Conservation (phyloP, 2,113 vertebrate species). For the Siphamia tubifer region DNA sequence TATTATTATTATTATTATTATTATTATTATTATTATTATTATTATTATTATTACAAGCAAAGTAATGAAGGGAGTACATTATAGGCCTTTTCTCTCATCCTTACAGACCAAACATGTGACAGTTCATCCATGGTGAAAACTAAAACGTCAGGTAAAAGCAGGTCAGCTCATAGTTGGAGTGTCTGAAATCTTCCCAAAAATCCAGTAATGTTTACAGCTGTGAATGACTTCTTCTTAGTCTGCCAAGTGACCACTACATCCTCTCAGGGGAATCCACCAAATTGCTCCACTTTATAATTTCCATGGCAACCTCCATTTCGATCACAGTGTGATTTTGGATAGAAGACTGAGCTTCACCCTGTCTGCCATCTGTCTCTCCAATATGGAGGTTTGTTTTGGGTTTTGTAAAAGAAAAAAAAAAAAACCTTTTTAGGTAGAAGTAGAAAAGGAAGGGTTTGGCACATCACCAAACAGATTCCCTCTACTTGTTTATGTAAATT, state of each 20-base stretch:
- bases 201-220: conserved; percentile 1
- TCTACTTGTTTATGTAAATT: conserved; percentile 74
- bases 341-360: conserved; percentile 55
- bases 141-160: no score
- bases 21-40: no score
- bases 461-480: conserved; percentile 64
- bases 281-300: conserved; percentile 58
- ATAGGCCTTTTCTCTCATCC: no score
- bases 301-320: conserved; percentile 68
- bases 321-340: conserved; percentile 58
- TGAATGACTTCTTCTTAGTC: conserved; percentile 17
- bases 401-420: conserved; percentile 1
- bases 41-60: no score
- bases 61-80: no score
- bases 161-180: no score
- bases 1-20: no score
- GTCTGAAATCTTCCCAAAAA: neutral
- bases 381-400: conserved; percentile 64
- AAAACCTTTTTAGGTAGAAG: conserved; percentile 52
- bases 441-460: conserved; percentile 32
- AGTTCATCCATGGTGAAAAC: no score
- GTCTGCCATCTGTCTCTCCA: conserved; percentile 74
- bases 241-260: conserved; percentile 3
- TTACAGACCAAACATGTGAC: no score
- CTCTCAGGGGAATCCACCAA: conserved; percentile 15